Evolutionary conservation across 2,888 invertebrate species (phyloP).

Genomic region (Muscina levida): DNA sequence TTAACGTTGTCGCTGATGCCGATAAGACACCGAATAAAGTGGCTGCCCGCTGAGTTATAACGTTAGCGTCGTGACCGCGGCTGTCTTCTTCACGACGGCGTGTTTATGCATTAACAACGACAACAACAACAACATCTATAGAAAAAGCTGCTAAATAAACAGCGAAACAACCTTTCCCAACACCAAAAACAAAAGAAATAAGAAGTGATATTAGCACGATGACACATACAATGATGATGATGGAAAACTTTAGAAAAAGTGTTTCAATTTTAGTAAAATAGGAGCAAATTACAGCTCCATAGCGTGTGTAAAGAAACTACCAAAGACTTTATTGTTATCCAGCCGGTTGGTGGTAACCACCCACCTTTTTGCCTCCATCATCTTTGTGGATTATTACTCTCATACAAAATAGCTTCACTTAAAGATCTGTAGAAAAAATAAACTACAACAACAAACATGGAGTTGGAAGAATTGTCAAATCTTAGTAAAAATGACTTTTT

Average conservation of each 20-base stretch:
- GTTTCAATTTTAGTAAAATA: background rate
- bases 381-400: background rate
- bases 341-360: background rate
- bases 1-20: background rate
- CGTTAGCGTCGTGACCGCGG: conserved; percentile 39
- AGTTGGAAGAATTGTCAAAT: conserved; percentile 78
- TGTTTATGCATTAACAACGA: conserved; percentile 42
- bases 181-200: background rate
- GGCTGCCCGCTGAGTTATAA: conserved; percentile 56
- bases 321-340: background rate
- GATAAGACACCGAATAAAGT: conserved; percentile 35
- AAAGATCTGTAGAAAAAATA: background rate
- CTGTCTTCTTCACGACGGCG: conserved; percentile 52
- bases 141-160: conserved; percentile 2
- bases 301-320: background rate
- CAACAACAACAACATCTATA: conserved; percentile 40
- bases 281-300: no score
- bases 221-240: background rate
- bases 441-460: conserved; percentile 71
- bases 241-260: background rate
- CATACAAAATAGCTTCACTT: background rate
- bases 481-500: conserved; percentile 78
- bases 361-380: background rate
- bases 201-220: background rate
- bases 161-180: conserved; percentile 37